phyloP scores from a whole-genome alignment of 2,113 vertebrate genomes.

The Zapus hudsonius region DNA sequence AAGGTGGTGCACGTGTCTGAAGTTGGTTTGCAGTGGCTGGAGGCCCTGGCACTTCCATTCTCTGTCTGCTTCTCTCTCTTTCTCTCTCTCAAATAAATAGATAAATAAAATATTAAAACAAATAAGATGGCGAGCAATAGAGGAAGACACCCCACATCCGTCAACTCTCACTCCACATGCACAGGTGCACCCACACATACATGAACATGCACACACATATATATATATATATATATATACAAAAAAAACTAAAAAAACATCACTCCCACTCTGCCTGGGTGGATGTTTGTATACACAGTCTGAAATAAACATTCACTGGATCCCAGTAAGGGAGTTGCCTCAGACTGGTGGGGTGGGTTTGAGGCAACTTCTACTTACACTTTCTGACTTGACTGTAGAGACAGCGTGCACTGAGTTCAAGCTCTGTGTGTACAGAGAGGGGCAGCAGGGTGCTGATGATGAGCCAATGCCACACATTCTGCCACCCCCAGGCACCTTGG shows the following conservation, averaged over 20 bases:
- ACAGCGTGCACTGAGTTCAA: not conserved
- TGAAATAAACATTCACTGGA: not conserved
- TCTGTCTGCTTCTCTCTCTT: no score
- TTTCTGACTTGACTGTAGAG: not conserved
- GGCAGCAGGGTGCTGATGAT: fast-evolving
- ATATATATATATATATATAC: no score
- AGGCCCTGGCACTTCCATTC: no score
- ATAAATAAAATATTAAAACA: no score
- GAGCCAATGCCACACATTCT: not conserved
- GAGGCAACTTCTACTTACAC: not conserved
- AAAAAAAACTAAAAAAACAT: not conserved
- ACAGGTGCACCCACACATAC: no score
- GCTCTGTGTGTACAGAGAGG: not conserved
- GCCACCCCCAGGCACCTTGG: not conserved
- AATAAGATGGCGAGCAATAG: no score
- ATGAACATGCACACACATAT: no score
- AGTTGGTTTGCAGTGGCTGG: no score
- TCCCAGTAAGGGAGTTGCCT: not conserved
- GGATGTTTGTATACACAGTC: not conserved
- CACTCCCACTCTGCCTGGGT: not conserved
- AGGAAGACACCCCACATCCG: no score
- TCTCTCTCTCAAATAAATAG: no score
- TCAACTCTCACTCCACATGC: no score
- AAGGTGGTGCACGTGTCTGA: no score
- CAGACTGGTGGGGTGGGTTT: fast-evolving